Base-by-base conservation (phyloP, 2,113 vertebrate species). In the Cranoglanis bouderius region DNA sequence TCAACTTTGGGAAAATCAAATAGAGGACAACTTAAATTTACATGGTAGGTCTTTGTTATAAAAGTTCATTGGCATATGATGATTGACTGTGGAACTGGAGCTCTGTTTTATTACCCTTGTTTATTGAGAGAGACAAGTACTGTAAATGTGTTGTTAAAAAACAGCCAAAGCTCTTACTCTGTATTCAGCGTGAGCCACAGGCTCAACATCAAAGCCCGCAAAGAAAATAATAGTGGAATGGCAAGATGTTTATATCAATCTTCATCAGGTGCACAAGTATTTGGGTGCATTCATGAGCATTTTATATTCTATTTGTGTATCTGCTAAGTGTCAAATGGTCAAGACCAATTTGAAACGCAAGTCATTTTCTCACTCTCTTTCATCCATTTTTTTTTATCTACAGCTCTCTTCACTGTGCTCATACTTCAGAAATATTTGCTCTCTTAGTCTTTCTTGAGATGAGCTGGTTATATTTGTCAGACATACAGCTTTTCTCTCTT, bases 1-100 rank as follows among this genome's bases (percentile, higher is more conserved):
- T 77, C 46, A 55, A 89, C 89, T 91, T 89, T 91, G 90, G 89
- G 90, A 91, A 88, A 92, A 87, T 92, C 74, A 87, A 82, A 89
- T 82, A 85, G 78, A 91, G 78, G 90, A 63, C 89, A 3, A 85
- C 53, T 89, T 87, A 90, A 86, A 91, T 92, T 93, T 89, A 85
- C 89, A 87, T 70, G 87, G 72, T 87, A 85, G 84, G 77, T 43
- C 40, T 89, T 87, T 90, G 61, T 46, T 82, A 86, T 80, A 43
- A 16, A 67, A 61, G 82, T 84, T 87, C 90, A 89, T 90, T 92
- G 70, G 82, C n/a, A 86, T 87, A 83, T 89, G 74, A 81, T 87
- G 87, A 90, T 88, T 86, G 89, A 86, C 88, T 74, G 84, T 65
- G 59, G 70, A 80, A 87, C 55, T 63, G 78, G 24, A 80, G 53